Evolutionary conservation across 2,113 vertebrate genomes (phyloP), one percentile per base, ranked within the genome.

Genomic region (Lucifuga dentata): DNA sequence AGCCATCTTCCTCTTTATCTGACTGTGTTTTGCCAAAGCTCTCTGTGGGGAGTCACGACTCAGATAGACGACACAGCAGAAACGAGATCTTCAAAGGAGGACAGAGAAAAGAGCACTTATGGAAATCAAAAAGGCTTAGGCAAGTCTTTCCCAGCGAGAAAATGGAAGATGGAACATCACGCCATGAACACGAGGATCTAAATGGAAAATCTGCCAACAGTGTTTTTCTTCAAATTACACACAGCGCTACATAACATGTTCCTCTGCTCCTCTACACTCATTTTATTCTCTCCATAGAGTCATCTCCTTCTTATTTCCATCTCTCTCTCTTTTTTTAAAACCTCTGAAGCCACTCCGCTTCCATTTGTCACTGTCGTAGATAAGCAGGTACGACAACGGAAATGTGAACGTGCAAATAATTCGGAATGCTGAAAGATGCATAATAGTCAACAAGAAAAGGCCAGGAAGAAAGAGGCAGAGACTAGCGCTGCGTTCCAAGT

Each of bases 81-180:
- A 88, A 78, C 38, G 70, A 45, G 38, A 81, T 86, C 85, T 86
- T 90, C 82, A 89, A 90, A 89, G 81, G 69, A 70, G 35, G 43
- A 69, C 68, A 65, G 51, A 39, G 66, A 78, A 19, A 60, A 71
- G 70, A 71, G 68, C 56, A 62, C 72, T 86, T 78, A 84, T 58
- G 73, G 64, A 68, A 77, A 77, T 83, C 70, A 76, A 77, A 29
- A 85, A 68, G 78, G 82, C 76, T 82, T 75, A 74, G 53, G 2
- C 24, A 2, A 65, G 73, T 48, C 62, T 60, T 58, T 63, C 26
- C 50, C 53, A 7, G 63, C 38, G 45, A 66, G 77, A 78, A 76
- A 80, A 89, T 78, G 62, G 59, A 83, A 85, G 69, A 78, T 76
- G 67, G 41, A 66, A 81, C 62, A 78, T 77, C 80, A 61, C 63